Base-by-base conservation (phyloP, 1,140 invertebrate species). In the Drosophila tropicalis region DNA sequence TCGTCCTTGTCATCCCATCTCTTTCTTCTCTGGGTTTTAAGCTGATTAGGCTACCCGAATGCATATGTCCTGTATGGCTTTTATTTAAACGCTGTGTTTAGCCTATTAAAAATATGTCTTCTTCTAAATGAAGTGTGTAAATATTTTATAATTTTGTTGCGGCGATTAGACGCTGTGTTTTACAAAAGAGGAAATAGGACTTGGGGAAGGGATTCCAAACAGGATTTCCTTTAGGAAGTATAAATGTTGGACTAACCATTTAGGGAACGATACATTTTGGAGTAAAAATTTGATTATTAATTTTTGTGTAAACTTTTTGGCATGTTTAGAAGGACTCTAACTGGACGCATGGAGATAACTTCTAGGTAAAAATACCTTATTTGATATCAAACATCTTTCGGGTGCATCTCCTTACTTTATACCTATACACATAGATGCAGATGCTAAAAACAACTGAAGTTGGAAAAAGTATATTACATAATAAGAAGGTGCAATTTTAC, bases 21-120 rank as follows among this genome's bases (percentile, higher is more conserved):
- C 55, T 25, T 19, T 40, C 15, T 19, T 41, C 51, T 22, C n/a
- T 64, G 10, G 60, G 7, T 62, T 56, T 32, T 29, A 81, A 86
- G 71, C 82, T 81, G 76, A 68, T 84, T 83, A 84, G 58, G 44
- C 41, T 47, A 19, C 44, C 56, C 34, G 17, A 22, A n/a, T 64
- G 75, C 75, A 74, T 77, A 39, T 70, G 76, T 81, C 73, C 61
- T 79, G 58, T 40, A 44, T 57, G 32, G 44, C 47, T 47, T 36
- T 22, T 15, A 54, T 69, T 70, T 85, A 79, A 82, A 66, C 67
- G 57, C 68, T 57, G 63, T 87, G 72, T 80, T 87, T 83, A 87
- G 84, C 83, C 83, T 82, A 87, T 86, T 86, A 86, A 77, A 86
- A 39, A 79, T 79, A 67, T 87, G 75, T 72, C 62, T 22, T 51